A percentile compares a stretch with the other conserved stretches of the same genome.
These are phyloP conservation scores for Bombus soroeensis DNA, from an alignment of 1,140 invertebrate genomes.

Conservation along the genomic window DNA sequence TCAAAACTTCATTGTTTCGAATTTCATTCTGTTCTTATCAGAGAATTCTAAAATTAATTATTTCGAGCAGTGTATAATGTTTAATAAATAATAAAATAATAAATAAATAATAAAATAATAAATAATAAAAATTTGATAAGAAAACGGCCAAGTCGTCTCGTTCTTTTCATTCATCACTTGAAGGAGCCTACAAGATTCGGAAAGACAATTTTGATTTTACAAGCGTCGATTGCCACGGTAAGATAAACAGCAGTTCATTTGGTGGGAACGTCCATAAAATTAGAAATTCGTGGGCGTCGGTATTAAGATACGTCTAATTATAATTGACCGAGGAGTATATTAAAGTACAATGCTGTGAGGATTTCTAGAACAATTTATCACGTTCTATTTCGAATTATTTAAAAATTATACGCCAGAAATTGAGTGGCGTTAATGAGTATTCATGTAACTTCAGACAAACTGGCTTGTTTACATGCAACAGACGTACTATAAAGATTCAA, in stretches of 20 bases:
- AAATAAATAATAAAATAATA: too few relatives aligned
- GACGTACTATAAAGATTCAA: neutral
- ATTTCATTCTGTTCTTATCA: too few relatives aligned
- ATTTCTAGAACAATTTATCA: slow-evolving; percentile 62
- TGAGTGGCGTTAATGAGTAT: neutral
- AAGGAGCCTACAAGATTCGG: slow-evolving; percentile 22
- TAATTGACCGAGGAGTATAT: slow-evolving; percentile 58
- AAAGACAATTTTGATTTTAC: neutral
- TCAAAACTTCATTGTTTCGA: too few relatives aligned
- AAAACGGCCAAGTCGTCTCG: neutral
- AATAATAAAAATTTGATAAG: neutral
- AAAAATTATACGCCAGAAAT: neutral
- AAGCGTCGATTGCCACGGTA: slow-evolving; percentile 21
- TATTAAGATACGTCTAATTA: slow-evolving; percentile 72
- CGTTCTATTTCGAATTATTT: slow-evolving; percentile 35
- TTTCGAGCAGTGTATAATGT: too few relatives aligned
- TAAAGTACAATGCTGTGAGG: slow-evolving; percentile 58
- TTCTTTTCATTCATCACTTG: neutral
- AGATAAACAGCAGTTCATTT: slow-evolving; percentile 61
- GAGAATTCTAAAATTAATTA: too few relatives aligned
- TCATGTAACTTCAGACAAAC: neutral
- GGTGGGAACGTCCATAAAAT: slow-evolving; percentile 68
- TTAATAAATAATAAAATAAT: too few relatives aligned
- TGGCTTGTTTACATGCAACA: neutral
- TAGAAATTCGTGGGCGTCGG: slow-evolving; percentile 67